Conservation (phyloP, 1,140 invertebrate genomes). For the Muscidifurax raptorellus region DNA sequence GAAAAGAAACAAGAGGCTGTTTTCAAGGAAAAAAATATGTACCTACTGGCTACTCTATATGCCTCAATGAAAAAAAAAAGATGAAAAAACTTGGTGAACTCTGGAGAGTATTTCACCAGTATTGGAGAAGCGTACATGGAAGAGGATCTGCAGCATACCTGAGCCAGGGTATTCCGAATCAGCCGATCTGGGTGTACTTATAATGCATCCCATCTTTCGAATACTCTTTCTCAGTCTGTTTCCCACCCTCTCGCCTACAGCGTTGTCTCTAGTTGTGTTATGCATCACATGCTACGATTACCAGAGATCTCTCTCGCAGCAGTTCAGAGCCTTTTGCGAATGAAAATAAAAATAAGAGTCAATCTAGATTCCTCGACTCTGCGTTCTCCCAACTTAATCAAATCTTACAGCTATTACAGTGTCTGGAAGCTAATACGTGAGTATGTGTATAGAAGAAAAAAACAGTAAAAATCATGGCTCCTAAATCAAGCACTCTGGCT, state of each 20-base stretch:
- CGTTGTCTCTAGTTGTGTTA: conserved; percentile 36
- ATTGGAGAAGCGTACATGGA: conserved; percentile 22
- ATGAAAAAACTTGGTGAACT: background rate
- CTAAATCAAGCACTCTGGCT: background rate
- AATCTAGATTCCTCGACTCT: conserved; percentile 21
- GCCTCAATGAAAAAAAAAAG: background rate
- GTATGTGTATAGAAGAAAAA: background rate
- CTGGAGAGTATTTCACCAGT: conserved; percentile 16
- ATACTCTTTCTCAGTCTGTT: conserved; percentile 47
- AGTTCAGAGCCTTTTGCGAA: conserved; percentile 43
- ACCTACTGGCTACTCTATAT: background rate
- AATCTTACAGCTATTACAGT: background rate
- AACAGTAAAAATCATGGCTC: background rate
- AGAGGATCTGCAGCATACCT: conserved; percentile 47
- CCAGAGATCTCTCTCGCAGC: conserved; percentile 24
- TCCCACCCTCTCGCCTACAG: conserved; percentile 35
- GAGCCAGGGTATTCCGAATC: conserved; percentile 49
- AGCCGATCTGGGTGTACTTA: conserved; percentile 42
- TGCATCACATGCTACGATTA: conserved; percentile 27
- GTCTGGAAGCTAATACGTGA: background rate
- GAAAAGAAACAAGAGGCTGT: background rate
- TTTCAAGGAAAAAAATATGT: background rate
- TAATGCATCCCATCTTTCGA: conserved; percentile 50
- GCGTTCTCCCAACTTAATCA: background rate
- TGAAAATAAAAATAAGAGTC: conserved; percentile 34